Conservation (phyloP, 2,888 invertebrate genomes). For the Parnassius apollo region DNA sequence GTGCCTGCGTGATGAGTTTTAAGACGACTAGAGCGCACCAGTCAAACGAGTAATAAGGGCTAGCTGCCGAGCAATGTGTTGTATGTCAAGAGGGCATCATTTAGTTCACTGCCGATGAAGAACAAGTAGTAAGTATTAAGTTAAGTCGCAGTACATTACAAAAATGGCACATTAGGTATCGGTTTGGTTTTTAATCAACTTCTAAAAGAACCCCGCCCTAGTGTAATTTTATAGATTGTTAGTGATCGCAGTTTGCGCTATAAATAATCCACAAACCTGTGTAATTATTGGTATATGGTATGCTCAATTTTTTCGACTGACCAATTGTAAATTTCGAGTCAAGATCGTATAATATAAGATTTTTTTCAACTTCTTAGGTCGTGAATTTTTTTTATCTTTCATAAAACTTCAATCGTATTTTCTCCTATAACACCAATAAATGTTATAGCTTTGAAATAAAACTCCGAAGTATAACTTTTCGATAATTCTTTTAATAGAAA, state of each 20-base stretch:
- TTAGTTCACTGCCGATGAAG: conserved; percentile 65
- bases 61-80: conserved; percentile 9
- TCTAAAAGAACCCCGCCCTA: conserved; percentile 38
- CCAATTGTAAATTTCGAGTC: conserved; percentile 65
- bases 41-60: conserved; percentile 16
- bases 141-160: conserved; percentile 59
- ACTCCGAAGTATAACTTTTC: conserved; percentile 12
- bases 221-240: conserved; percentile 44
- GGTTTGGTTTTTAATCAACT: conserved; percentile 32
- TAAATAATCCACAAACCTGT: conserved; percentile 65
- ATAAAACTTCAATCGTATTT: conserved; percentile 8
- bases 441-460: background rate
- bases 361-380: conserved; percentile 29
- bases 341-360: conserved; percentile 47
- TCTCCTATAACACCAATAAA: background rate
- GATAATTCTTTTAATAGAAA: conserved; percentile 5
- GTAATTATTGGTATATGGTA: conserved; percentile 58
- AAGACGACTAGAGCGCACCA: conserved; percentile 25
- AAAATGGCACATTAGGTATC: conserved; percentile 41
- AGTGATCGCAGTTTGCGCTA: conserved; percentile 71
- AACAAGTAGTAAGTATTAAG: conserved; percentile 38
- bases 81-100: conserved; percentile 45
- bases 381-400: conserved; percentile 6
- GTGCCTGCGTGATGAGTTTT: conserved; percentile 58
- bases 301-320: conserved; percentile 80